These are phyloP conservation scores for Danaus melanippus DNA, from an alignment of 1,140 invertebrate genomes.

Conservation along the genomic window DNA sequence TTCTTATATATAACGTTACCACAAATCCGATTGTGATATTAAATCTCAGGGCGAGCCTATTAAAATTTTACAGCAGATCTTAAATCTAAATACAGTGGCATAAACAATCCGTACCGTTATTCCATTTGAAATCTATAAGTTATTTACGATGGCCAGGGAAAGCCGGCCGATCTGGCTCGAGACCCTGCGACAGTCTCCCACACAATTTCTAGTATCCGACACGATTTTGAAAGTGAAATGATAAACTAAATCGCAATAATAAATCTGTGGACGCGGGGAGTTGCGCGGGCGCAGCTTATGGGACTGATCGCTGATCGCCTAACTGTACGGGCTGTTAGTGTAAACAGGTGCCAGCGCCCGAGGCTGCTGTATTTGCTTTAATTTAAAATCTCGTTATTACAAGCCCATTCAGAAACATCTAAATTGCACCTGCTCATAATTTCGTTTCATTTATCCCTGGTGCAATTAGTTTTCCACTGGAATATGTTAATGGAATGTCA, in stretches of 20 bases:
- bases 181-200: slow-evolving; percentile 46
- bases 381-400: no score
- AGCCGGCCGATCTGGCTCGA: slow-evolving; percentile 38
- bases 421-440: no score
- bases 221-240: slow-evolving; percentile 60
- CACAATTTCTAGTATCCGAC: slow-evolving; percentile 52
- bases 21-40: slow-evolving; percentile 23
- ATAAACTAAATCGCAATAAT: slow-evolving; percentile 44
- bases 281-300: slow-evolving; percentile 21
- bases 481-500: no score
- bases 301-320: slow-evolving; percentile 12
- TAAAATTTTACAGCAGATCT: slow-evolving; percentile 44
- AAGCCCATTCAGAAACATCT: no score
- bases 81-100: slow-evolving; percentile 46
- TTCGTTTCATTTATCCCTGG: no score
- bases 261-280: slow-evolving; percentile 36
- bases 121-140: slow-evolving; percentile 54
- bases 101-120: slow-evolving; percentile 53
- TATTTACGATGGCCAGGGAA: slow-evolving; percentile 56
- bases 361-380: no score
- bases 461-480: no score
- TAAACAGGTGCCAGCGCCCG: slow-evolving; percentile 11
- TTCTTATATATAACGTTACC: neutral
- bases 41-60: slow-evolving; percentile 32
- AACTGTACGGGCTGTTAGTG: slow-evolving; percentile 14